Percentiles rank a stretch among this genome's conserved stretches.
phyloP scores from a whole-genome alignment of 2,888 invertebrate genomes.

The Horisme vitalbata region DNA sequence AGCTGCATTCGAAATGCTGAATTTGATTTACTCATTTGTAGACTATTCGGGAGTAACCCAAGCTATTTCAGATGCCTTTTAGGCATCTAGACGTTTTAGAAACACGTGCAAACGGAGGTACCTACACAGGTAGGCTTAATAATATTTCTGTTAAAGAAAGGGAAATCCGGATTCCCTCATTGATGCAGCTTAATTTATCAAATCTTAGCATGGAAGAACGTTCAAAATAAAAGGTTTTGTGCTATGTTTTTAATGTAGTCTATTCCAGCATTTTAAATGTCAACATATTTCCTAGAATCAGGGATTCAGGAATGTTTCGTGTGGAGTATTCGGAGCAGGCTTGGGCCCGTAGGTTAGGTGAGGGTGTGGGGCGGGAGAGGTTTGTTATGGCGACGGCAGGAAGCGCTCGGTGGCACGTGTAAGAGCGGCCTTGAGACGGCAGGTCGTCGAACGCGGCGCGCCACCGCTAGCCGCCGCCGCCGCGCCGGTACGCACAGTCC shows the following conservation, averaged over 20 bases:
- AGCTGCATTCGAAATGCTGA: conserved; percentile 25
- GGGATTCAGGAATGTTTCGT: conserved; percentile 37
- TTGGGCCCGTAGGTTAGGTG: conserved; percentile 41
- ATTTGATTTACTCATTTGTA: conserved; percentile 9
- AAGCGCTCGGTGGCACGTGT: conserved; percentile 77
- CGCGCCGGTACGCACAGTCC: conserved; percentile 49
- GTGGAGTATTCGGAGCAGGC: conserved; percentile 27
- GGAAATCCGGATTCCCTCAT: too few species aligned
- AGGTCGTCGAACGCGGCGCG: conserved; percentile 73
- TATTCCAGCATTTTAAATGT: too few species aligned
- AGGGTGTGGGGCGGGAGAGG: conserved; percentile 64
- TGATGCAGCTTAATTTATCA: too few species aligned
- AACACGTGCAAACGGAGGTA: too few species aligned
- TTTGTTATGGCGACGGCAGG: conserved; percentile 79
- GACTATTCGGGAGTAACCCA: not conserved
- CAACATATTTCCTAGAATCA: conserved; percentile 35
- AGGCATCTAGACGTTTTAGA: too few species aligned
- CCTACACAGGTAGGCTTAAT: too few species aligned
- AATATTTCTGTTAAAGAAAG: too few species aligned
- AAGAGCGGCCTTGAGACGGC: conserved; percentile 78
- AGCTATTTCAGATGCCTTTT: too few species aligned
- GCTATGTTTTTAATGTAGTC: too few species aligned
- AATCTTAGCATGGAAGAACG: too few species aligned
- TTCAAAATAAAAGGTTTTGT: too few species aligned
- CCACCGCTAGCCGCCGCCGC: conserved; percentile 42